Evolutionary conservation across 2,797 vertebrate species (phyloP).

Genomic region (Neomorphus geoffroyi): DNA sequence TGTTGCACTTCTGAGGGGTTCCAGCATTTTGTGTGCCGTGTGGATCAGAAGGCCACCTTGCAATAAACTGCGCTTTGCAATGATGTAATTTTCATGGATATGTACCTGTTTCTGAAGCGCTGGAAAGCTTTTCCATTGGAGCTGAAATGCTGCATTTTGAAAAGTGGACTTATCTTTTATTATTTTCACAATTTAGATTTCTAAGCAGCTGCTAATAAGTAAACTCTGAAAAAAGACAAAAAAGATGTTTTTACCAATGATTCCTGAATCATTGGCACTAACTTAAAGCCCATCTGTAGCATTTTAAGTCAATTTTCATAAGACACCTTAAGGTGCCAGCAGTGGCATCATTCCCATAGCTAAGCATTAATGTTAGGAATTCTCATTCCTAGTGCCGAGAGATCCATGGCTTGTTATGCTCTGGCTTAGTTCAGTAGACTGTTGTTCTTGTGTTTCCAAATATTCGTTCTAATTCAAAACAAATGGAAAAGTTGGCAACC

Average conservation of each 20-base stretch:
- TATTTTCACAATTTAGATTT: not conserved
- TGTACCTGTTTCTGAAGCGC: not conserved
- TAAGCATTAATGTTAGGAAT: conserved; percentile 12
- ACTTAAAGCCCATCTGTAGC: not conserved
- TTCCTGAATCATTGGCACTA: not conserved
- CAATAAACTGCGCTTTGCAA: not conserved
- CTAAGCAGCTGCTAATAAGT: not conserved
- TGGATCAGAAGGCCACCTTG: not conserved
- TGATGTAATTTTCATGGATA: not conserved
- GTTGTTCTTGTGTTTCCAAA: conserved; percentile 26
- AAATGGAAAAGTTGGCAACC: conserved; percentile 40
- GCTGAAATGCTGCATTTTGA: not conserved
- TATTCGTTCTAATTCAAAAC: conserved; percentile 52
- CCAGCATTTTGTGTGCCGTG: not conserved
- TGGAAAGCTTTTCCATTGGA: not conserved
- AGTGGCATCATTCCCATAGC: not conserved
- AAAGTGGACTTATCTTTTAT: not conserved
- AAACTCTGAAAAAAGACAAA: not conserved
- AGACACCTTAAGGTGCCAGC: not conserved
- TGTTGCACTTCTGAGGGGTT: not conserved
- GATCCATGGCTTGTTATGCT: not conserved
- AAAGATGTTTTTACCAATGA: not conserved
- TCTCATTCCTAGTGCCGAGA: conserved; percentile 10
- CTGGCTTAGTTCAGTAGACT: conserved; percentile 39
- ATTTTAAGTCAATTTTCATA: not conserved